Conservation (phyloP, 2,113 vertebrate genomes). For the Thryonomys swinderianus region DNA sequence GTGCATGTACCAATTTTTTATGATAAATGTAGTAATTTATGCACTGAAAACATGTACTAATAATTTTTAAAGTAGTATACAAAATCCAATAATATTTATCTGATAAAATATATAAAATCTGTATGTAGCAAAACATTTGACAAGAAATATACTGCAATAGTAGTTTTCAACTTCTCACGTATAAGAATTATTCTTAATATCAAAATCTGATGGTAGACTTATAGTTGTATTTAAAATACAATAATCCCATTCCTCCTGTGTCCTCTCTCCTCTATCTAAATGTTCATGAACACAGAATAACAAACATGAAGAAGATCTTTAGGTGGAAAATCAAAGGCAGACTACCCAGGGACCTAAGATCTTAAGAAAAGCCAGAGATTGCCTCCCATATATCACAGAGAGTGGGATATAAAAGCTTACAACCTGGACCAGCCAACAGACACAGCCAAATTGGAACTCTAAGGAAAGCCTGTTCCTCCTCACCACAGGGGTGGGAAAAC, state of each 20-base stretch:
- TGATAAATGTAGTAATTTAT: background rate
- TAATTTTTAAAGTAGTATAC: constrained; percentile 7
- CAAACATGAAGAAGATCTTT: background rate
- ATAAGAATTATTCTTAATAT: background rate
- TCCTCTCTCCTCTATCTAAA: background rate
- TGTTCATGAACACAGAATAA: background rate
- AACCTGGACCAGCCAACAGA: background rate
- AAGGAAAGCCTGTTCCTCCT: background rate
- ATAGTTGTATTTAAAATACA: background rate
- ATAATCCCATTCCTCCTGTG: background rate
- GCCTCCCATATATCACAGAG: background rate
- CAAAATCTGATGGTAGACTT: constrained; percentile 41
- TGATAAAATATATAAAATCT: constrained; percentile 43
- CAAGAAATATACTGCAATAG: constrained; percentile 18
- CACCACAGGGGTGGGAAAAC: background rate
- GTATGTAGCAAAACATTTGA: constrained; percentile 21
- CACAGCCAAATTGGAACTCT: background rate
- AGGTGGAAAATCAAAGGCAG: background rate
- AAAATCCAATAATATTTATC: background rate
- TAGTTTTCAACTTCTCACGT: constrained; percentile 24
- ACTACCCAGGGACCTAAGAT: background rate
- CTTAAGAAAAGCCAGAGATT: constrained; percentile 9
- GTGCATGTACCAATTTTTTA: background rate
- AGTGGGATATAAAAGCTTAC: background rate
- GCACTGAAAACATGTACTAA: background rate